Conservation (phyloP, 2,797 vertebrate species). For the Schizothorax lantsangensis region DNA sequence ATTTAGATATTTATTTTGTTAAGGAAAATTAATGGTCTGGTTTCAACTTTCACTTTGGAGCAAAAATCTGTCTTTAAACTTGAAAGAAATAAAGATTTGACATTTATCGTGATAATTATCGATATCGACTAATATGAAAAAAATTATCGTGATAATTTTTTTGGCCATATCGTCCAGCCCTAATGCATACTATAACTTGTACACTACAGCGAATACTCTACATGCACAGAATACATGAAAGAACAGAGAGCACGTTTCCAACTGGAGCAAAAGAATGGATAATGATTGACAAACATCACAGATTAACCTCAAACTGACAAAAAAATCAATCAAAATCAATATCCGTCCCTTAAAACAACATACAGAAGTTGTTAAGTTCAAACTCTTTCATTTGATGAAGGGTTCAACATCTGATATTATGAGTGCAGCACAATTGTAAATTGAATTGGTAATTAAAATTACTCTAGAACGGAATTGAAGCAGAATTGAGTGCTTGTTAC, state of each 20-base stretch:
- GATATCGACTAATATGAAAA: no score
- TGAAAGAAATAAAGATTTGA: no score
- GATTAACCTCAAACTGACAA: constrained; percentile 11
- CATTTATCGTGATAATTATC: no score
- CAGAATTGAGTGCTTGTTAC: background rate
- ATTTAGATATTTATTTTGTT: no score
- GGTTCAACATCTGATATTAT: background rate
- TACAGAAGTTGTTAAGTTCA: background rate
- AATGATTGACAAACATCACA: constrained; percentile 18
- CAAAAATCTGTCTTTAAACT: no score
- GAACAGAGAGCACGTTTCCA: background rate
- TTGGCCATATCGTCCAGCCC: no score
- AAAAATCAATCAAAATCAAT: background rate
- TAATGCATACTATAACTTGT: background rate
- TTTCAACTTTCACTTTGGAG: no score
- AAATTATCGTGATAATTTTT: no score
- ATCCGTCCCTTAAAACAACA: constrained; percentile 8
- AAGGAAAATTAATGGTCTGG: no score
- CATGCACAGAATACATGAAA: background rate
- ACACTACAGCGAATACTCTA: background rate
- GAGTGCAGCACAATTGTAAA: background rate
- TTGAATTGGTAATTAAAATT: background rate
- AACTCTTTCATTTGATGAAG: background rate
- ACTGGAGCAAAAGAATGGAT: background rate
- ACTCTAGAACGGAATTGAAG: background rate